A percentile compares a stretch with the other conserved stretches of the same genome.
Conservation (phyloP, 1,140 invertebrate genomes). For the Pogonus chalceus region DNA sequence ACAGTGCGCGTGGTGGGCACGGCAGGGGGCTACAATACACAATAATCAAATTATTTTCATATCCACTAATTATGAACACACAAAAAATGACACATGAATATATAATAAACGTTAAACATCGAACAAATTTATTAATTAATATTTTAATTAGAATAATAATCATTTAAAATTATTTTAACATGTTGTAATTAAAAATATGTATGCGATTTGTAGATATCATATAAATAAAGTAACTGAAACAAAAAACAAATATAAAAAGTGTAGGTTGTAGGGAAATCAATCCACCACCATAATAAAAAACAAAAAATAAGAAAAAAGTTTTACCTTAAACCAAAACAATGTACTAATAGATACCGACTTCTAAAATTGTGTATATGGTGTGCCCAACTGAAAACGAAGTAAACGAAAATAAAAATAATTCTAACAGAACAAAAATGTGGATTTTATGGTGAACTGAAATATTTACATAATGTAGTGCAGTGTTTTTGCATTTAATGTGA, state of each 20-base stretch:
- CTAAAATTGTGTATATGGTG: constrained; percentile 6
- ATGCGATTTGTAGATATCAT: constrained; percentile 7
- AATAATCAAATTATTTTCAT: constrained; percentile 7
- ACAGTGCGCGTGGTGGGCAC: constrained; percentile 48
- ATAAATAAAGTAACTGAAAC: constrained; percentile 4
- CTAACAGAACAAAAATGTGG: not conserved
- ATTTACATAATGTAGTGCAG: constrained; percentile 3
- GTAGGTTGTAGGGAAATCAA: not conserved
- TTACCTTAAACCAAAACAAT: constrained; percentile 15
- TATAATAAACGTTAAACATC: constrained; percentile 1
- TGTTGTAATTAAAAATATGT: constrained; percentile 5
- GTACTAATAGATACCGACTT: constrained; percentile 2
- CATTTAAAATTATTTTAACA: constrained; percentile 13
- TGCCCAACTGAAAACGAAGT: constrained; percentile 5
- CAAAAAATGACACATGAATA: not conserved
- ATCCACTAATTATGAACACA: not conserved
- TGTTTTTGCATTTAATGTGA: not conserved
- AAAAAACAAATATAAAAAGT: constrained; percentile 21
- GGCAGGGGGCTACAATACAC: constrained; percentile 41
- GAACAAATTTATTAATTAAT: constrained; percentile 9
- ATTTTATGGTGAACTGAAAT: not conserved
- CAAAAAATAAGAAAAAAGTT: constrained; percentile 20
- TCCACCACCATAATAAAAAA: constrained; percentile 24
- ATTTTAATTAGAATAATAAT: constrained; percentile 8
- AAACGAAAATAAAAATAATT: not conserved